Base-by-base conservation (phyloP, 2,797 vertebrate genomes). In the Acipenser transmontanus region DNA sequence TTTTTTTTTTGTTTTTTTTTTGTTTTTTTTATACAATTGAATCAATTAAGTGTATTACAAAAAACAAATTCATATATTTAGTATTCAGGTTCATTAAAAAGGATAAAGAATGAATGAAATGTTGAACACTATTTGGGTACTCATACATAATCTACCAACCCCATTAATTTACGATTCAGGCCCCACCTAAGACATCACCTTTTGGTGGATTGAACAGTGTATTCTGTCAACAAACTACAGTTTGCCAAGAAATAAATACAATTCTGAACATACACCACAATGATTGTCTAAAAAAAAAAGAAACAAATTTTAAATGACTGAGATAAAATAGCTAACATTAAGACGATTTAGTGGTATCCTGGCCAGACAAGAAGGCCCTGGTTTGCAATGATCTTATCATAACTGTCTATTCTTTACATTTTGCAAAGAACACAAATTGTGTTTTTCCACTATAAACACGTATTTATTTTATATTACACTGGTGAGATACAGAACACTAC, bases 211-310 rank as follows among this genome's bases (percentile, higher is more conserved):
- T 82, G 92, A 95, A 94, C 95, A 98, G 95, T 98, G 96, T 97
- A 90, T 95, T 91, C 81, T 92, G 94, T 93, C 94, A 96, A 98
- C 95, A 93, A 96, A 95, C 95, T 92, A 94, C 87, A 89, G 91
- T 95, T 94, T 94, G 92, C 91, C 90, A 94, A 93, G 91, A 98
- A 99, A 99, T 99, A 99, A 98, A 99, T 99, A 99, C 94, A 96
- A 81, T 85, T 88, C 80, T 90, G 88, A 92, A 90, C 93, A 94
- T 91, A 90, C 92, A 87, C 84, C 87, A 88, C 90, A 93, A 88
- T 97, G 96, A 99, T 98, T 99, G 97, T 99, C 97, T 80, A 98
- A 94, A 97, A 94, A 94, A 90, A 87, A 94, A 81, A 77, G 89
- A 82, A 88, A 93, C 34, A 34, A 34, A 34, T 34, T 34, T 34